Evolutionary conservation across 2,113 vertebrate species (phyloP).

Genomic region (Dolichotis patagonum): DNA sequence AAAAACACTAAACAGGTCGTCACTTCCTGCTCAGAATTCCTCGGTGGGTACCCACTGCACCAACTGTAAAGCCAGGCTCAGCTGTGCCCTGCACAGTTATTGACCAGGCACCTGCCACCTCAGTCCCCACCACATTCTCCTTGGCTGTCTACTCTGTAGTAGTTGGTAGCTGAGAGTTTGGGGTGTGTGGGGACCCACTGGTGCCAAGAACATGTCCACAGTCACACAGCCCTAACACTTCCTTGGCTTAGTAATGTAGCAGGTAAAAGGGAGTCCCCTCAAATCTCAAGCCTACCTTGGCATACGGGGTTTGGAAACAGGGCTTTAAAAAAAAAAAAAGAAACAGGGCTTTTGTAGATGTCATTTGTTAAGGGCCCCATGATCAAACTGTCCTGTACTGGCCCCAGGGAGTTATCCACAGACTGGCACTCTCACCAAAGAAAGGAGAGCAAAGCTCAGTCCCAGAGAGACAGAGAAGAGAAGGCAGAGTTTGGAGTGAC

Average conservation of each 20-base stretch:
- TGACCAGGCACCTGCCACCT: not conserved
- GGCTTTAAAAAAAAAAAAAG: no score
- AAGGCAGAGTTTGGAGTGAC: not conserved
- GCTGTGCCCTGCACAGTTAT: not conserved
- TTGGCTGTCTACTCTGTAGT: not conserved
- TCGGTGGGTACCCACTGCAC: not conserved
- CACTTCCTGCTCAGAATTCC: not conserved
- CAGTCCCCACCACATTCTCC: accelerated
- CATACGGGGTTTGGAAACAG: not conserved
- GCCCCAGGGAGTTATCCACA: not conserved
- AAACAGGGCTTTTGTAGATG: not conserved
- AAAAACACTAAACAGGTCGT: not conserved
- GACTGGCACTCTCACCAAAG: not conserved
- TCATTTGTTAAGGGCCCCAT: not conserved
- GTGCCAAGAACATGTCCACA: not conserved
- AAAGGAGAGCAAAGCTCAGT: not conserved
- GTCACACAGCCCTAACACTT: not conserved
- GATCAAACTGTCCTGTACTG: not conserved
- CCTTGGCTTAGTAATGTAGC: not conserved
- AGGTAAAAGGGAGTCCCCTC: not conserved
- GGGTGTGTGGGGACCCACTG: not conserved
- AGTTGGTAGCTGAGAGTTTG: not conserved
- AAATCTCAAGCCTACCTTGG: not conserved
- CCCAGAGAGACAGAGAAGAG: not conserved
- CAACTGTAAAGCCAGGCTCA: not conserved